Conservation (phyloP, 2,113 vertebrate genomes). For the Malurus cyaneus region DNA sequence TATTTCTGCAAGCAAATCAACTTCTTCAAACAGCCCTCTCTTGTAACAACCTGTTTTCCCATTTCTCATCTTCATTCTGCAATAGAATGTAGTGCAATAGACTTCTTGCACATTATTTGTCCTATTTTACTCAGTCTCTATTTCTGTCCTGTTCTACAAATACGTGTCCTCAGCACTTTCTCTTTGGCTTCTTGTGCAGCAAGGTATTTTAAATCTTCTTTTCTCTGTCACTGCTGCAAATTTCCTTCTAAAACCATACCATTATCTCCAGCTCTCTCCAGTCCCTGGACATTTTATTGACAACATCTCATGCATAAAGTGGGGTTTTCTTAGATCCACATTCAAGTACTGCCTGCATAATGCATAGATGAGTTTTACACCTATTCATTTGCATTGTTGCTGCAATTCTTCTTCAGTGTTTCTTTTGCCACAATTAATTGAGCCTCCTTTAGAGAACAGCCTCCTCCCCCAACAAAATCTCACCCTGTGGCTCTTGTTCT, state of each 20-base stretch:
- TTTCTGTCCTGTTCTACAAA: neutral
- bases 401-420: neutral
- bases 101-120: neutral
- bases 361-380: neutral
- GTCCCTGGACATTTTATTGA: neutral
- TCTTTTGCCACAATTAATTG: neutral
- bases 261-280: neutral
- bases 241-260: neutral
- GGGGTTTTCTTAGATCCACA: neutral
- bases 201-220: neutral
- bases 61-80: neutral
- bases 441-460: neutral
- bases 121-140: neutral
- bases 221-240: neutral
- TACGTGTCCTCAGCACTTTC: neutral
- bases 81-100: neutral
- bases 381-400: neutral
- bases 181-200: neutral
- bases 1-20: neutral
- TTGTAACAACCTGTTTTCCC: neutral
- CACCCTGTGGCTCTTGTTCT: neutral
- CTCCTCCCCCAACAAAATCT: neutral
- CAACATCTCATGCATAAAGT: neutral
- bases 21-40: neutral
- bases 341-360: neutral